Conservation (phyloP, 2,113 vertebrate genomes). For the Apus apus region DNA sequence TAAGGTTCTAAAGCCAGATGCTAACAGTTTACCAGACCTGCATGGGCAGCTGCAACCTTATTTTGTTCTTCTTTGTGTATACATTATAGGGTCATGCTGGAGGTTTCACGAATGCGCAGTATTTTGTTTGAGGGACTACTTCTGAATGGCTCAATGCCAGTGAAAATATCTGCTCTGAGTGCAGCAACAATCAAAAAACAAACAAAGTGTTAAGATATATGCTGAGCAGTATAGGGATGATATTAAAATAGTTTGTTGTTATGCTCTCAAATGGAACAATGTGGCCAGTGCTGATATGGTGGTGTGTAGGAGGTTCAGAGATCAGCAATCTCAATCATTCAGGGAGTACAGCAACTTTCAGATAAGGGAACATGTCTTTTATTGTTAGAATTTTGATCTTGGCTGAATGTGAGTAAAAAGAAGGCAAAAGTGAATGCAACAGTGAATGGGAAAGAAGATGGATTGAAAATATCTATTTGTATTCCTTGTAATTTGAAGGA, state of each 20-base stretch:
- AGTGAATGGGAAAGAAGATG: not conserved
- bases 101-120: not conserved
- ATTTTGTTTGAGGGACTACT: constrained; percentile 38
- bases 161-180: constrained; percentile 29
- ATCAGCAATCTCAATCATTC: not conserved
- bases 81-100: not conserved
- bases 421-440: not conserved
- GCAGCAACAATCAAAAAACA: constrained; percentile 37
- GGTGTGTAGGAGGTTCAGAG: not conserved
- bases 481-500: not conserved
- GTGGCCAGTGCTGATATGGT: not conserved
- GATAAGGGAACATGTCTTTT: not conserved
- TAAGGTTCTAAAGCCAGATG: not conserved
- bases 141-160: constrained; percentile 13
- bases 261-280: not conserved
- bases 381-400: not conserved
- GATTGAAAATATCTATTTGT: not conserved
- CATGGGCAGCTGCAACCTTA: not conserved
- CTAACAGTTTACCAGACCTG: not conserved
- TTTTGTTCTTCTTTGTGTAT: not conserved
- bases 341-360: not conserved
- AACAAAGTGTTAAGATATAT: not conserved
- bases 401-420: not conserved
- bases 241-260: not conserved
- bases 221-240: not conserved